Evolutionary conservation across 2,888 invertebrate genomes (phyloP), one percentile per base, ranked within the genome.

Genomic region (Lasius platythorax): DNA sequence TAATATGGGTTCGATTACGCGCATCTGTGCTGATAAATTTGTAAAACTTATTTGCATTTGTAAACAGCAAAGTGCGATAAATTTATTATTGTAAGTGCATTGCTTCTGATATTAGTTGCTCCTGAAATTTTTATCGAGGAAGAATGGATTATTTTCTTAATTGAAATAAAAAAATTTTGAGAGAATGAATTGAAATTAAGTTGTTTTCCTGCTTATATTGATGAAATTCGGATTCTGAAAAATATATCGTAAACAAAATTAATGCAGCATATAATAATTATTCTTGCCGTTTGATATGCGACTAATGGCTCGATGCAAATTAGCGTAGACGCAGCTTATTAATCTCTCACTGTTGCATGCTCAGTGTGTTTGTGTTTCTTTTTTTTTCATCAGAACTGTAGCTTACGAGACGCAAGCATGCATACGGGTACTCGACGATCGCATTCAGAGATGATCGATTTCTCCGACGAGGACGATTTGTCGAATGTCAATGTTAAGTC

Each of bases 401-500:
- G 94, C 92, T 90, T 90, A 90, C 92, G 91, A 92, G 93, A 92
- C 87, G 84, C 91, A 90, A 93, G 92, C 92, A 94, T 94, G 94
- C 93, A 92, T 87, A 93, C 93, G 84, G 91, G 88, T 84, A 89
- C 92, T 88, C 92, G 93, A 85, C 92, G 92, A 89, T 88, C 89
- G 87, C 92, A 92, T 85, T 89, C 93, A 91, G 94, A 94, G 90
- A 91, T 91, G 91, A 93, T 93, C 88, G 94, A 94, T 91, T 91
- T 94, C 90, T 93, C 93, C 83, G 93, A 95, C 91, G 95, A 95
- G 91, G 95, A 96, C 92, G 96, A 96, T 93, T 95, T 96, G 93
- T 96, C 96, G 92, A 96, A 96, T 93, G 96, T 97, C 92, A 96
- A 96, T 94, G 96, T 96, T 87, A 96, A 96, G 93, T 96, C 95